Conservation (phyloP, 2,888 invertebrate species). For the Lithophane ornitopus region DNA sequence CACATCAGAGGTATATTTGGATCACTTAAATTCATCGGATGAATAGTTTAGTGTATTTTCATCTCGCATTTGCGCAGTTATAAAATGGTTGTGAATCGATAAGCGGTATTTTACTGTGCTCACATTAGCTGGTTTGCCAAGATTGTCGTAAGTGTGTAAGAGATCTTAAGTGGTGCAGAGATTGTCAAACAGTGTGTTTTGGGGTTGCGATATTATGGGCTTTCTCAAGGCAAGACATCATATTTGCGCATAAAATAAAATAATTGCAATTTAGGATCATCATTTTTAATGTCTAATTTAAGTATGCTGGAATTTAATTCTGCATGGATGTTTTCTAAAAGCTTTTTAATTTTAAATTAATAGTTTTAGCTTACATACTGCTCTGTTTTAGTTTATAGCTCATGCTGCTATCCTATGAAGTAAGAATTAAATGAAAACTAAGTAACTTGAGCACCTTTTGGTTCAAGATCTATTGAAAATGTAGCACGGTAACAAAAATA, state of each 20-base stretch:
- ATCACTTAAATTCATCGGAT: constrained; percentile 47
- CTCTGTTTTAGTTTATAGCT: background rate
- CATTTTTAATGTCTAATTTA: too few relatives aligned
- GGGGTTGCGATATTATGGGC: too few relatives aligned
- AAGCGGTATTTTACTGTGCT: constrained; percentile 36
- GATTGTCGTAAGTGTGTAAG: constrained; percentile 24
- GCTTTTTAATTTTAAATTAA: background rate
- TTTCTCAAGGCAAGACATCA: background rate
- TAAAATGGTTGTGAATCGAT: constrained; percentile 47
- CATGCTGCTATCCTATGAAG: background rate
- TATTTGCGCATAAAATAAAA: background rate
- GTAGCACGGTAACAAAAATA: background rate
- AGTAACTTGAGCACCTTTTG: background rate
- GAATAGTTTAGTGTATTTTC: constrained; percentile 42
- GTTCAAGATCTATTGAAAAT: background rate
- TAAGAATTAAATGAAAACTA: background rate
- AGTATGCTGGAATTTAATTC: background rate
- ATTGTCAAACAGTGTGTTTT: constrained; percentile 7
- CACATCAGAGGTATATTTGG: constrained; percentile 50
- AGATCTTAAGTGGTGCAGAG: background rate
- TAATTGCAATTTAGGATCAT: background rate
- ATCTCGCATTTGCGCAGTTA: constrained; percentile 49
- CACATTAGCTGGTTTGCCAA: constrained; percentile 39
- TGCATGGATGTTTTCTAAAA: background rate
- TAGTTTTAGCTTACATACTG: background rate